These are phyloP conservation scores for Noctuana brunneofusca DNA, from an alignment of 2,888 invertebrate species.

Conservation along the genomic window DNA sequence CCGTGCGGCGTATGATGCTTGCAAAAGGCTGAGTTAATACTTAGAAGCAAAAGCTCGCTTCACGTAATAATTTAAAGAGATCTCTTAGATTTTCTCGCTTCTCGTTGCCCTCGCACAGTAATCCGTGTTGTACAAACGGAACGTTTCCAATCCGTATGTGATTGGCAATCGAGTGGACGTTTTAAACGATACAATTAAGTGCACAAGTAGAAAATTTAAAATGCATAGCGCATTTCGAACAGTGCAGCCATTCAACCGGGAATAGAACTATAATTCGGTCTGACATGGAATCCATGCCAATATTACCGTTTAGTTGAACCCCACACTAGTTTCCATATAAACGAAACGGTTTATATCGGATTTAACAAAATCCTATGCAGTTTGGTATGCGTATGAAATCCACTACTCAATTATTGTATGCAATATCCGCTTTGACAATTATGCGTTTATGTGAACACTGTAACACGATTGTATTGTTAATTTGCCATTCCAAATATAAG, in stretches of 20 bases:
- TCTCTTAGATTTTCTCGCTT: background rate
- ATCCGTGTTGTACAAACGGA: conserved; percentile 1
- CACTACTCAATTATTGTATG: conserved; percentile 13
- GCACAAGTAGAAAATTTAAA: conserved; percentile 28
- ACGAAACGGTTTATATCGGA: conserved; percentile 6
- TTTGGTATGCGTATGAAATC: conserved; percentile 7
- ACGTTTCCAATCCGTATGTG: conserved; percentile 26
- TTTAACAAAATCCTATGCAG: conserved; percentile 9
- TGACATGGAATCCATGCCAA: background rate
- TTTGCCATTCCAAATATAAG: background rate
- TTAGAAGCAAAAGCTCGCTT: too few species aligned
- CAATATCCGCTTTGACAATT: conserved; percentile 16
- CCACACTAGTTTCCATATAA: background rate
- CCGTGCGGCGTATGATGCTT: too few species aligned
- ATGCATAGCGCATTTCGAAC: conserved; percentile 26
- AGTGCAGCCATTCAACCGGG: conserved; percentile 9
- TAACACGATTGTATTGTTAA: conserved; percentile 1
- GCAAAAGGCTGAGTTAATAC: too few species aligned
- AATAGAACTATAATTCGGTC: conserved; percentile 27
- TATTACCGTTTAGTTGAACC: conserved; percentile 5
- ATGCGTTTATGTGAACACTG: background rate
- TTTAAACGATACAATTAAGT: conserved; percentile 32
- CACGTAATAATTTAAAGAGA: background rate
- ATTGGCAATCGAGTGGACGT: conserved; percentile 26
- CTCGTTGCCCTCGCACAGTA: background rate